Conservation (phyloP, 2,797 vertebrate genomes). For the Falco naumanni region DNA sequence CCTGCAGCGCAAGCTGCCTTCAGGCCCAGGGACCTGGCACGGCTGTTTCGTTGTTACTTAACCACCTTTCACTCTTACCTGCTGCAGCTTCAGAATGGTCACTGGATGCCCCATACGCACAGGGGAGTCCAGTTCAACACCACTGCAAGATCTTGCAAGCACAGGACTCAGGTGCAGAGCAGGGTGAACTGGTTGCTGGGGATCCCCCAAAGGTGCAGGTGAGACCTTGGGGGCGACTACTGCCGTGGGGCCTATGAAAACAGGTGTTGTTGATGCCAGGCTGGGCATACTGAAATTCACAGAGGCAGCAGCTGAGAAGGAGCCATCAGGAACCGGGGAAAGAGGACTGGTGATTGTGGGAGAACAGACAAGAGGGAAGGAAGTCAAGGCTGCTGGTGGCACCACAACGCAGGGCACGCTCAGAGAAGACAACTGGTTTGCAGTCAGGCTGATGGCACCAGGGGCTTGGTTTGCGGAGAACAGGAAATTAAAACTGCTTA, state of each 20-base stretch:
- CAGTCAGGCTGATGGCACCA: constrained; percentile 66
- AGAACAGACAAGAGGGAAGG: constrained; percentile 84
- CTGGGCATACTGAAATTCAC: constrained; percentile 80
- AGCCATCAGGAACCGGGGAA: constrained; percentile 50
- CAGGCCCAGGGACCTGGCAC: neutral
- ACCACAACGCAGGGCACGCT: constrained; percentile 87
- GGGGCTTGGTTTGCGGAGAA: constrained; percentile 79
- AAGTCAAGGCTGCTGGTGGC: constrained; percentile 80
- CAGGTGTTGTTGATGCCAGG: constrained; percentile 75
- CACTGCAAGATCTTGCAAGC: constrained; percentile 14
- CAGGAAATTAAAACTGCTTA: constrained; percentile 87
- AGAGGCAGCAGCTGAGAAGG: constrained; percentile 53
- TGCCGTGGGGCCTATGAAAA: constrained; percentile 78
- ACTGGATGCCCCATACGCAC: constrained; percentile 61
- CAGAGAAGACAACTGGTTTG: constrained; percentile 77
- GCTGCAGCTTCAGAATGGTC: constrained; percentile 72
- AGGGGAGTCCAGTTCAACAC: constrained; percentile 72
- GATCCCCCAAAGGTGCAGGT: neutral
- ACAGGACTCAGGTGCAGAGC: constrained; percentile 73
- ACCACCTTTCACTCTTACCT: constrained; percentile 64
- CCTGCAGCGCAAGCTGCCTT: fast-evolving
- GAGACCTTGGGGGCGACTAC: constrained; percentile 71
- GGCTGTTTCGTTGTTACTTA: neutral
- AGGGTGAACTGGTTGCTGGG: constrained; percentile 35
- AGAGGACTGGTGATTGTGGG: constrained; percentile 70